Evolutionary conservation across 2,113 vertebrate genomes (phyloP), one percentile per base, ranked within the genome.

Genomic region (Sisor rabdophorus): DNA sequence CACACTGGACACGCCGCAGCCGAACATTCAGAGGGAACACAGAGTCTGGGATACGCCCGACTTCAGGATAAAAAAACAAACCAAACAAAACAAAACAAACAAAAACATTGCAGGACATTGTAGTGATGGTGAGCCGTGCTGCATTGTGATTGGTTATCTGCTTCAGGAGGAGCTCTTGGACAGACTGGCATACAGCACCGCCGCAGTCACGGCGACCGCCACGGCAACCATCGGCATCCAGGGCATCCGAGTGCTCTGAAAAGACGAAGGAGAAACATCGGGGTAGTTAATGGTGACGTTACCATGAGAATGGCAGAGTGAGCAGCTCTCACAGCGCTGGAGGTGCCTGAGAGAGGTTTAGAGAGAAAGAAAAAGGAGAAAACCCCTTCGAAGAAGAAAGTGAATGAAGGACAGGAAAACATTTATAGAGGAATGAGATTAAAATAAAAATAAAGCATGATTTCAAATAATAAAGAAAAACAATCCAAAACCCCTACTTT

Each of bases 201-300:
- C 94, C 81, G 95, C 95, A 81, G 95, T 96, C 87, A 96, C 94
- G 77, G 94, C 95, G 78, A 96, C 95, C 94, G 98, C 94, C 91
- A 94, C 95, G 81, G 95, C 96, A 87, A 98, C 91, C 93, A 96
- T 92, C 88, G 96, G 95, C 94, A 98, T 95, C 97, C 97, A 99
- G 92, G 95, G 94, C 81, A 90, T 88, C 95, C 96, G 97, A 89
- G 93, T 93, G 88, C 91, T 96, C 97, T 99, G 94, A 89, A 85
- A 87, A 20, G 24, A 71, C 30, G 71, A 50, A 86, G 36, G 3
- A 59, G 16, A 20, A 44, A 77, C 28, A 71, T 52, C 30, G 36
- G 54, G 19, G 22, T 56, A 11, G 30, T 64, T 26, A 65, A 44
- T 7, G 28, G 24, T 12, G 17, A 50, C 16, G 20, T 55, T 54